phyloP scores from a whole-genome alignment of 2,797 vertebrate species.

The Clarias fuscus region DNA sequence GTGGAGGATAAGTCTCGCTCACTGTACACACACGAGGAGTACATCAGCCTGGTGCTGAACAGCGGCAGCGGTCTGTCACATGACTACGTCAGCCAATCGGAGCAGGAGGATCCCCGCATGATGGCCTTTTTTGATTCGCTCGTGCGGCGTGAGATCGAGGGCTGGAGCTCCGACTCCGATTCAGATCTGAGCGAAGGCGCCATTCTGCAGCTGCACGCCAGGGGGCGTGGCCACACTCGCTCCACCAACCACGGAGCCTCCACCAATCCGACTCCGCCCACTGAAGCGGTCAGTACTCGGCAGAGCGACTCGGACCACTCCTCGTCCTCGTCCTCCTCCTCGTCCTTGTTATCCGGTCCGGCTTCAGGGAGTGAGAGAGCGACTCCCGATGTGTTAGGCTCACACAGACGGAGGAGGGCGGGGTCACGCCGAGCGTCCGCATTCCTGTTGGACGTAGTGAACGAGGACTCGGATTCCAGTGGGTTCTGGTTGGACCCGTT shows the following conservation, averaged over 20 bases:
- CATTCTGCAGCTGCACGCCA: slow-evolving; percentile 90
- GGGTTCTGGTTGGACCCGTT: slow-evolving; percentile 90
- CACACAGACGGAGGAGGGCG: slow-evolving; percentile 66
- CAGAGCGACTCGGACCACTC: slow-evolving; percentile 90
- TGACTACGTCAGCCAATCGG: slow-evolving; percentile 96
- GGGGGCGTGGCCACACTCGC: slow-evolving; percentile 66
- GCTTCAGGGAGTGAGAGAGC: slow-evolving; percentile 65
- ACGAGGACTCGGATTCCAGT: slow-evolving; percentile 96
- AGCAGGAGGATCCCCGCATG: slow-evolving; percentile 97
- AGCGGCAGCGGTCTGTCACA: slow-evolving; percentile 95
- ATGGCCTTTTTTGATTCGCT: slow-evolving; percentile 99
- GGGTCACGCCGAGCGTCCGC: slow-evolving; percentile 74
- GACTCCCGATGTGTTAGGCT: slow-evolving; percentile 67
- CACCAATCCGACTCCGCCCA: not conserved
- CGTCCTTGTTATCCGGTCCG: slow-evolving; percentile 68
- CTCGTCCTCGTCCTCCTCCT: slow-evolving; percentile 76
- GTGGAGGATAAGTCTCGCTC: slow-evolving; percentile 94
- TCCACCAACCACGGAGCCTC: slow-evolving; percentile 32
- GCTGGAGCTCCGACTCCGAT: slow-evolving; percentile 98
- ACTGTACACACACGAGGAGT: slow-evolving; percentile 97
- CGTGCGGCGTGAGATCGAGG: slow-evolving; percentile 94
- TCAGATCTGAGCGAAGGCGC: slow-evolving; percentile 93
- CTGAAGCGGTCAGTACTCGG: slow-evolving; percentile 23
- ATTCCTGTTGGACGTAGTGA: slow-evolving; percentile 85
- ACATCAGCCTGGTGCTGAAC: slow-evolving; percentile 96